Conservation (phyloP, 2,797 vertebrate species). For the Zalophus californianus region DNA sequence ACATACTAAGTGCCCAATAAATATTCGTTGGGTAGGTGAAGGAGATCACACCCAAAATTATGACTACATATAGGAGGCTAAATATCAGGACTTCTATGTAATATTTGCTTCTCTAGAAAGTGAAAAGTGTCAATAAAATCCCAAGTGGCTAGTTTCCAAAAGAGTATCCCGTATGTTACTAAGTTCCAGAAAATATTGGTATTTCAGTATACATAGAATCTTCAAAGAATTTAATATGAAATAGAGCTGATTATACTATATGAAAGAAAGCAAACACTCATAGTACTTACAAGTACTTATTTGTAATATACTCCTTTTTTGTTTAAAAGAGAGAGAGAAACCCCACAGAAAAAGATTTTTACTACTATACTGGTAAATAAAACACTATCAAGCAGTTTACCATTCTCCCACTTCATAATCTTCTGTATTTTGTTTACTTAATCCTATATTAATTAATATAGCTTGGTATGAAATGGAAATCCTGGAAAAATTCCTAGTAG, state of each 20-base stretch:
- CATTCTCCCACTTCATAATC: not conserved
- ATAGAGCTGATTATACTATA: not conserved
- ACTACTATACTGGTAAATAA: not conserved
- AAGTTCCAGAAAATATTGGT: not conserved
- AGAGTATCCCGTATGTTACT: not conserved
- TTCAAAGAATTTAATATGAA: not conserved
- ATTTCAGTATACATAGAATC: not conserved
- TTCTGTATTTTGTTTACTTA: not conserved
- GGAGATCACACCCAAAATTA: not conserved
- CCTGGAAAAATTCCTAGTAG: constrained; percentile 18
- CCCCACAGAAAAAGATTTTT: not conserved
- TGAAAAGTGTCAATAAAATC: not conserved
- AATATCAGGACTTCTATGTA: not conserved
- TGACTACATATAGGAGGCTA: not conserved
- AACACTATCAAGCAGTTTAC: not conserved
- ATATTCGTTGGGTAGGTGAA: not conserved
- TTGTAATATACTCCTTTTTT: not conserved
- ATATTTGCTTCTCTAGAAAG: not conserved
- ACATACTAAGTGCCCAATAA: not conserved
- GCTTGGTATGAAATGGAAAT: not conserved
- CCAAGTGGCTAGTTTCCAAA: not conserved
- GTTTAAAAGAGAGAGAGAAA: not conserved
- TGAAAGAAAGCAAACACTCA: not conserved
- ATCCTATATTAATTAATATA: not conserved
- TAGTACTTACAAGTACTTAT: not conserved